Conservation (phyloP, 1,140 invertebrate genomes). For the Meloidogyne chitwoodi region DNA sequence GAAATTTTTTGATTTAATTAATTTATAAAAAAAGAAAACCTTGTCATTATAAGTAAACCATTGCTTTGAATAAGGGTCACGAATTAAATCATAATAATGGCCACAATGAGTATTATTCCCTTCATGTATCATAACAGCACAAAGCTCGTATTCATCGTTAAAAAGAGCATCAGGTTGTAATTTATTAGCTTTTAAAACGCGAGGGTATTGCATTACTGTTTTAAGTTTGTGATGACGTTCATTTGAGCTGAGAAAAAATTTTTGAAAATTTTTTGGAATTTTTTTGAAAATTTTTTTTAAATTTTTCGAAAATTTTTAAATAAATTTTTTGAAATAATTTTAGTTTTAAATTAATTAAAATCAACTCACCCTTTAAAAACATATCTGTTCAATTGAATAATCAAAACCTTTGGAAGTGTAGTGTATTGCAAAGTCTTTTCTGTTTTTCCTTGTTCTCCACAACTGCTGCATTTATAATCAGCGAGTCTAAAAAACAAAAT, state of each 20-base stretch:
- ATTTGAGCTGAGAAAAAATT: constrained; percentile 33
- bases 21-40: constrained; percentile 23
- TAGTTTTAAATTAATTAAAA: background rate
- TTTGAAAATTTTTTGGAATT: background rate
- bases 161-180: constrained; percentile 8
- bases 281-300: too few relatives aligned
- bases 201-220: constrained; percentile 43
- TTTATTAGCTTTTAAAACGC: constrained; percentile 18
- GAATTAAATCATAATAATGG: constrained; percentile 56
- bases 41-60: constrained; percentile 59
- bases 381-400: constrained; percentile 53
- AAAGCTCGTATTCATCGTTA: constrained; percentile 46
- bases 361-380: constrained; percentile 38
- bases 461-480: constrained; percentile 45
- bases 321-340: too few relatives aligned
- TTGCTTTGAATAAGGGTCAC: constrained; percentile 41
- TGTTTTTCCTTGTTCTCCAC: constrained; percentile 29
- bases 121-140: constrained; percentile 59
- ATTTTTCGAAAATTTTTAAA: too few relatives aligned
- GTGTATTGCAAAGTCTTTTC: constrained; percentile 16
- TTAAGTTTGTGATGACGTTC: constrained; percentile 41
- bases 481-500: constrained; percentile 18
- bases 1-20: too few relatives aligned
- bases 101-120: constrained; percentile 49
- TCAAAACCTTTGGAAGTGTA: constrained; percentile 44